A percentile compares a stretch with the other conserved stretches of the same genome.
phyloP scores from a whole-genome alignment of 2,888 invertebrate species.

The Microdon myrmicae region DNA sequence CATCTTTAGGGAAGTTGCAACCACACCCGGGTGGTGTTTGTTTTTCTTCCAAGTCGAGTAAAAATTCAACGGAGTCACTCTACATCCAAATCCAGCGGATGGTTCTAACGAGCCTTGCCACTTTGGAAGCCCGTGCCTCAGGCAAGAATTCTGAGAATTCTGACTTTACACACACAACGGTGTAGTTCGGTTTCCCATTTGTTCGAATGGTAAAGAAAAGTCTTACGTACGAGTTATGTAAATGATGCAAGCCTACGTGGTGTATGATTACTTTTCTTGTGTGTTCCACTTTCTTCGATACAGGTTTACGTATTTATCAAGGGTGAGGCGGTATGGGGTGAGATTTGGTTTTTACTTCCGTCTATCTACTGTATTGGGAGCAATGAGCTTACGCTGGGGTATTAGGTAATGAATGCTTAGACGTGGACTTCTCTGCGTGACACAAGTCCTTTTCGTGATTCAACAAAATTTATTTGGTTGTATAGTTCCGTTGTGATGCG shows the following conservation, averaged over 20 bases:
- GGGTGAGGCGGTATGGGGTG: no score
- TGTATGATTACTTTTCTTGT: constrained; percentile 6
- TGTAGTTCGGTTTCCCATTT: constrained; percentile 1
- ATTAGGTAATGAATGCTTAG: constrained; percentile 12
- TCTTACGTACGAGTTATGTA: constrained; percentile 17
- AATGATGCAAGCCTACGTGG: constrained; percentile 16
- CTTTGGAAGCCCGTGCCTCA: neutral
- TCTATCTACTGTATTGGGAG: neutral
- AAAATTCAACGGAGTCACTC: neutral
- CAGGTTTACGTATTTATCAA: neutral
- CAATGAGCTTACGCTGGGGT: constrained; percentile 9
- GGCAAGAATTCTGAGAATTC: constrained; percentile 15
- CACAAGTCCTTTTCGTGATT: constrained; percentile 6
- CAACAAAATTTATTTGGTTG: constrained; percentile 12
- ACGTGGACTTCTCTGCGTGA: constrained; percentile 12
- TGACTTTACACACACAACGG: constrained; percentile 17
- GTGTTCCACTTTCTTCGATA: neutral
- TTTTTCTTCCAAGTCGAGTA: neutral
- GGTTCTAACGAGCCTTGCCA: neutral
- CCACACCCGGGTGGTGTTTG: neutral
- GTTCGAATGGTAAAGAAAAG: constrained; percentile 7
- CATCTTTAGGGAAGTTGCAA: neutral
- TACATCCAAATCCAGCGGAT: neutral
- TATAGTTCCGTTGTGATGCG: constrained; percentile 1
- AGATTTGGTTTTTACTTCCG: neutral